Evolutionary conservation across 2,888 invertebrate genomes (phyloP).

Genomic region (Ellobium chinense): DNA sequence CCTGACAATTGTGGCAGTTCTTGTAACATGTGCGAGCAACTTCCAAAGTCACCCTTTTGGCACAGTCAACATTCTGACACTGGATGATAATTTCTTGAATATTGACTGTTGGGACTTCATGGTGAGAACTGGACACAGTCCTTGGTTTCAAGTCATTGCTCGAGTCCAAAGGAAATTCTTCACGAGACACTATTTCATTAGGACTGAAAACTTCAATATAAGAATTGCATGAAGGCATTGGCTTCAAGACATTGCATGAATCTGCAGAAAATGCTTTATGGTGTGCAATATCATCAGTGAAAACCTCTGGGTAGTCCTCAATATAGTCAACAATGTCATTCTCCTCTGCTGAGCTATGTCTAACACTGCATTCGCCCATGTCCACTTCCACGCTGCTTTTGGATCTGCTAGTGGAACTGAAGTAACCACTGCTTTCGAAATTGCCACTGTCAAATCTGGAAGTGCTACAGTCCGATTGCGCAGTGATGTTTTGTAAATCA

Average conservation of each 20-base stretch:
- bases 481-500: neutral
- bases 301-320: conserved; percentile 2
- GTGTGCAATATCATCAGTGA: neutral
- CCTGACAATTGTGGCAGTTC: conserved; percentile 93
- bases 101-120: neutral
- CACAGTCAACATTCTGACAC: conserved; percentile 75
- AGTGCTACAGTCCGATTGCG: neutral
- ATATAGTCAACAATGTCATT: neutral
- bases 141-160: too few species aligned
- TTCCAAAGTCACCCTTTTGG: conserved; percentile 79
- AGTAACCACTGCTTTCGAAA: conserved; percentile 19
- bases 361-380: neutral
- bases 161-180: too few species aligned
- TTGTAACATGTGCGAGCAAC: conserved; percentile 92
- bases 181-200: too few species aligned
- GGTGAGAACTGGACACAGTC: too few species aligned
- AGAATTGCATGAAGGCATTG: neutral
- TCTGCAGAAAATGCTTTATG: too few species aligned
- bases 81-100: conserved; percentile 48
- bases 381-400: neutral
- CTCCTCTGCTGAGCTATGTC: neutral
- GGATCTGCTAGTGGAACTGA: neutral
- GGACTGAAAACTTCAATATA: neutral
- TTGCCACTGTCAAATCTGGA: neutral
- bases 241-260: neutral